Conservation (phyloP, 2,797 vertebrate genomes). For the Harpagifer antarcticus region DNA sequence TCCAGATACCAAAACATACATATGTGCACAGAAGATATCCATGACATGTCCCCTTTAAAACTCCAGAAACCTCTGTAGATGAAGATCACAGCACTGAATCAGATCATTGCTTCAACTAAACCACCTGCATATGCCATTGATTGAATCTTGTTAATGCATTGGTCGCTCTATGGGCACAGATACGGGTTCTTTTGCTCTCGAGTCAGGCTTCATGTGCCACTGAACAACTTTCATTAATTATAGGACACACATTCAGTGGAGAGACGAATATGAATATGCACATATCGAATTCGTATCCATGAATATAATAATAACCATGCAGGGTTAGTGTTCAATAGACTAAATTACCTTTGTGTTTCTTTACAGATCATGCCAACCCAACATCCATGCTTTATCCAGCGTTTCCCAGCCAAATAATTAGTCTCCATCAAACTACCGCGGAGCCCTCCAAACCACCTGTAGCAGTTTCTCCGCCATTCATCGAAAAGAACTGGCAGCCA, state of each 20-base stretch:
- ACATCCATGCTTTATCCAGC: conserved; percentile 26
- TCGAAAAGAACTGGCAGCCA: conserved; percentile 23
- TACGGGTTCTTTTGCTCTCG: too few species aligned
- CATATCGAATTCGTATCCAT: conserved; percentile 1
- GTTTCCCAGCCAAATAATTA: conserved; percentile 52
- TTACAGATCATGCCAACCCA: conserved; percentile 67
- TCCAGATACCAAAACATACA: too few species aligned
- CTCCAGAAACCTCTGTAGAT: neutral
- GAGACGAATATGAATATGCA: neutral
- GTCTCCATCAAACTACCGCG: conserved; percentile 12
- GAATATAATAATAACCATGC: too few species aligned
- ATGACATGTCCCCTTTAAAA: neutral
- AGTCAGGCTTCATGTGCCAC: too few species aligned
- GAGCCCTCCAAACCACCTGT: conserved; percentile 23
- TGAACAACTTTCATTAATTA: neutral
- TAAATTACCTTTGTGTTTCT: conserved; percentile 5
- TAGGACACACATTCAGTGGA: neutral
- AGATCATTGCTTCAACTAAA: neutral
- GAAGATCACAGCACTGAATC: neutral
- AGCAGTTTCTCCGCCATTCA: conserved; percentile 22
- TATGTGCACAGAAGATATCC: too few species aligned
- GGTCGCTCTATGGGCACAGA: too few species aligned
- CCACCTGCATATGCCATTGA: neutral
- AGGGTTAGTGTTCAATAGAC: neutral
- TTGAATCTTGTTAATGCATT: too few species aligned